These are phyloP conservation scores for Andrena camellia DNA, from an alignment of 2,888 invertebrate genomes.

Conservation along the genomic window DNA sequence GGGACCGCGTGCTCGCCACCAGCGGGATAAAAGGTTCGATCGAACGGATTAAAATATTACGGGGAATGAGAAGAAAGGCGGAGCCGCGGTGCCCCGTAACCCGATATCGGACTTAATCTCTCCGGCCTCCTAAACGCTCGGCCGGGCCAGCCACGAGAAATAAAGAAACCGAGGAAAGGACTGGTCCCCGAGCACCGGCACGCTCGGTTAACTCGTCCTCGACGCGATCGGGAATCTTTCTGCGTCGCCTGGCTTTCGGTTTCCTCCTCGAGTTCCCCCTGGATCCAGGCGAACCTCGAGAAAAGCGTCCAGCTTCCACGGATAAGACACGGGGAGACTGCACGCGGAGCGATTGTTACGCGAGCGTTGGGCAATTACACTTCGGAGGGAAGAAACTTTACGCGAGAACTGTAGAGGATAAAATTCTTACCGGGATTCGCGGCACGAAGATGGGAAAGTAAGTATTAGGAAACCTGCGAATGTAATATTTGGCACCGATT, in stretches of 20 bases:
- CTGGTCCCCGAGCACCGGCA: slow-evolving; percentile 38
- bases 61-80: slow-evolving; percentile 78
- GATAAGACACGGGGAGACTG: too few species aligned
- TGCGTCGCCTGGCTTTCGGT: slow-evolving; percentile 70
- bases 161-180: slow-evolving; percentile 71
- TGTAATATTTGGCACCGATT: too few species aligned
- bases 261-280: slow-evolving; percentile 49
- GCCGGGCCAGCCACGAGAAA: slow-evolving; percentile 56
- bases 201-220: slow-evolving; percentile 52
- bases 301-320: background rate
- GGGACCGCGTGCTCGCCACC: slow-evolving; percentile 38
- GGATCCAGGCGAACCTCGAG: background rate
- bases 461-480: too few species aligned
- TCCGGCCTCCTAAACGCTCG: slow-evolving; percentile 73
- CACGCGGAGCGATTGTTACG: too few species aligned
- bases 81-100: slow-evolving; percentile 76
- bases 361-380: too few species aligned
- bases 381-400: too few species aligned
- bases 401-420: too few species aligned
- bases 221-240: slow-evolving; percentile 69
- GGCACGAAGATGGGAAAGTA: too few species aligned
- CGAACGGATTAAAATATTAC: slow-evolving; percentile 83
- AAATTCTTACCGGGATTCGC: too few species aligned
- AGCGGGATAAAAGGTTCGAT: slow-evolving; percentile 78
- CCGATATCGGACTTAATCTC: slow-evolving; percentile 81